Conservation (phyloP, 2,113 vertebrate genomes). For the Scatophagus argus region DNA sequence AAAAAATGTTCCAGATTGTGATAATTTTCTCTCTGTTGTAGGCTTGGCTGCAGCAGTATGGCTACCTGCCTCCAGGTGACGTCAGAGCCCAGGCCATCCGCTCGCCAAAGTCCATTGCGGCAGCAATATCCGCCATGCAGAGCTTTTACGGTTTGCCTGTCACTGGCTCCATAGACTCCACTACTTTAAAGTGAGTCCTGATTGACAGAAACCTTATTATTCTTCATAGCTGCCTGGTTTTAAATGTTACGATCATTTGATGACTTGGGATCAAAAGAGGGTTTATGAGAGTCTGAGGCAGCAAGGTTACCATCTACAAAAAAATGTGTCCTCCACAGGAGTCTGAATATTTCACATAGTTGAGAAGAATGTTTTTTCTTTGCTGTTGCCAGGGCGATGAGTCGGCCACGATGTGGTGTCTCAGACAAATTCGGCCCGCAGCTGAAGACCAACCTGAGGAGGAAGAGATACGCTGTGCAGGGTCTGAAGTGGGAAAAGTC, state of each 20-base stretch:
- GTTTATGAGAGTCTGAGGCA: not conserved
- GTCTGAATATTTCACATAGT: not conserved
- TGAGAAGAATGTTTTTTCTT: slow-evolving; percentile 2
- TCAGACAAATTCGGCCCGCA: slow-evolving; percentile 91
- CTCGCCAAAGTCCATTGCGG: slow-evolving; percentile 86
- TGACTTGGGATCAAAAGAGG: not conserved
- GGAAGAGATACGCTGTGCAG: slow-evolving; percentile 91
- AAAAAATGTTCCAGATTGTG: not conserved
- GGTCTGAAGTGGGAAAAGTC: slow-evolving; percentile 91
- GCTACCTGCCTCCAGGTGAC: slow-evolving; percentile 93
- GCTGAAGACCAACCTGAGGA: slow-evolving; percentile 91
- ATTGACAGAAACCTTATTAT: too few species aligned
- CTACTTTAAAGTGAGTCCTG: slow-evolving; percentile 87
- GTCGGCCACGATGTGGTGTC: slow-evolving; percentile 90
- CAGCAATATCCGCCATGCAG: slow-evolving; percentile 91
- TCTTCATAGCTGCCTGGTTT: not conserved
- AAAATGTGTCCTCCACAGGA: not conserved
- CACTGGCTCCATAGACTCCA: slow-evolving; percentile 86
- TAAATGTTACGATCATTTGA: not conserved
- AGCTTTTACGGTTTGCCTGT: slow-evolving; percentile 90
- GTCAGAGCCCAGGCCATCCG: slow-evolving; percentile 90
- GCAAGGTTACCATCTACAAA: not conserved
- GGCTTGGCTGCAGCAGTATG: slow-evolving; percentile 94
- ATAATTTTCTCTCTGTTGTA: slow-evolving; percentile 53
- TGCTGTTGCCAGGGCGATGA: slow-evolving; percentile 88